Percentiles rank a stretch among this genome's conserved stretches.
These are phyloP conservation scores for Jacana jacana DNA, from an alignment of 2,113 vertebrate species.

Conservation along the genomic window DNA sequence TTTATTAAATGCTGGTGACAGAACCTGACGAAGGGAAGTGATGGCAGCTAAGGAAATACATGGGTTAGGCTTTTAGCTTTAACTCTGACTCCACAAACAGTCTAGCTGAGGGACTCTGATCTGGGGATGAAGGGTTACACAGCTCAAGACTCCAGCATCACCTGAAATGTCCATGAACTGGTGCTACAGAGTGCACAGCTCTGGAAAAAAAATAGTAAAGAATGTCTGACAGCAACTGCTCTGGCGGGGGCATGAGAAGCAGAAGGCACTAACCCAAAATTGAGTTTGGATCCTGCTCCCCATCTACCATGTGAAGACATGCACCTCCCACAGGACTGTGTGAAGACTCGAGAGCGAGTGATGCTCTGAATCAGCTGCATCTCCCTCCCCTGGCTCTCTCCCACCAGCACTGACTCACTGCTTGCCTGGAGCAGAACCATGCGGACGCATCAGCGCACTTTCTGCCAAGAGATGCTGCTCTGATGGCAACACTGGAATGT, in stretches of 20 bases:
- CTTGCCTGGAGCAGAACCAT: rapidly evolving
- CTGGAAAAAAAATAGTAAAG: not conserved
- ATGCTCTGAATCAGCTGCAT: not conserved
- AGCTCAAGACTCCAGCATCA: not conserved
- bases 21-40: not conserved
- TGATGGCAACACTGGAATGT: not conserved
- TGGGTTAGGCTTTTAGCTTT: not conserved
- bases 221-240: not conserved
- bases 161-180: not conserved
- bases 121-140: not conserved
- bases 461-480: not conserved
- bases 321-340: not conserved
- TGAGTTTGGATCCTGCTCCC: not conserved
- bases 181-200: not conserved
- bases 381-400: not conserved
- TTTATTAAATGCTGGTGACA: not conserved
- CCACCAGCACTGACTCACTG: not conserved
- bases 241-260: not conserved
- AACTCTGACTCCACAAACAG: not conserved
- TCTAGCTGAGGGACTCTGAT: not conserved
- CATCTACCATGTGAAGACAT: not conserved
- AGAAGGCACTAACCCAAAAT: not conserved
- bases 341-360: rapidly evolving
- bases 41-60: not conserved
- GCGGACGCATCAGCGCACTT: not conserved